Base-by-base conservation (phyloP, 2,113 vertebrate species). In the Phocoena phocoena region DNA sequence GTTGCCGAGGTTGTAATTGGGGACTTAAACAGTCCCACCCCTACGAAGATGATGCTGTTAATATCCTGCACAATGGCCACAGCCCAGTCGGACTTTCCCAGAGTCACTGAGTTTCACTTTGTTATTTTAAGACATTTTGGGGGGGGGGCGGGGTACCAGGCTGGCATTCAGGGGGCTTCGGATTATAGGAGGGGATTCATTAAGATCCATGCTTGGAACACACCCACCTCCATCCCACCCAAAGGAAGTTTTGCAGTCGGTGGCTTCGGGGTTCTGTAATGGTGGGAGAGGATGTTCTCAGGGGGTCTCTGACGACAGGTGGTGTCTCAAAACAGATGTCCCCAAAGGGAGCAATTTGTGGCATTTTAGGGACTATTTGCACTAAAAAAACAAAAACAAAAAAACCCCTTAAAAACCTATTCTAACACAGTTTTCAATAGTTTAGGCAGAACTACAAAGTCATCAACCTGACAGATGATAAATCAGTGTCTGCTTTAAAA, bases 381-480 rank as follows among this genome's bases (percentile, higher is more conserved):
- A 38, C 95, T 96, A 92, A 0, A 28, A 87, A 96, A 96, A 50
- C 47, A 50, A 50, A 50, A 50, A 15, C 50, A 28, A 85, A 96
- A 58, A 25, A 17, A 53, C 3, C 1, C 10, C 10, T 31, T 85
- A 76, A 96, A 98, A 97, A 92, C 96, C 93, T 94, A 84, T 81
- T 96, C 97, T 88, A 4, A 58, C 97, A 94, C 91, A 91, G 95
- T 97, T 97, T 98, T 79, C 97, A 97, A 98, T 86, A 83, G 97
- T 97, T 98, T 65, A 96, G 96, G 96, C 96, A 77, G 97, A 97
- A 97, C 73, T 91, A 95, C 97, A 93, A 95, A 98, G 98, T 98
- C 90, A 97, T 97, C 97, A 96, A 41, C 95, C 79, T 97, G 98
- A 98, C 98, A 98, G 98, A 87, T 97, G 98, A 98, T 98, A 97